Conservation (phyloP, 2,888 invertebrate genomes). For the Pristionchus mayeri region DNA sequence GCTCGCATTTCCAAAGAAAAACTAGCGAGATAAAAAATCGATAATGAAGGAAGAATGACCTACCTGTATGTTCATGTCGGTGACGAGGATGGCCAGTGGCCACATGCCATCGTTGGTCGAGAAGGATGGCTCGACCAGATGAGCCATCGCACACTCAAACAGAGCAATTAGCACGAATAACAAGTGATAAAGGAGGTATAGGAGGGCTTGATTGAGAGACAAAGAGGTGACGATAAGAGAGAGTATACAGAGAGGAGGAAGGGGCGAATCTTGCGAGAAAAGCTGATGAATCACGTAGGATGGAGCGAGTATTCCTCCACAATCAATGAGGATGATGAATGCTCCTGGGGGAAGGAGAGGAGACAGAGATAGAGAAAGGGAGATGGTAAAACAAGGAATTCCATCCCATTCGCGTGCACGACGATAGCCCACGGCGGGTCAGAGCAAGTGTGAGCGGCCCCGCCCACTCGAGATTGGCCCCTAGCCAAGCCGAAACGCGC, state of each 20-base stretch:
- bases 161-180: not conserved
- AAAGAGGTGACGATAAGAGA: not conserved
- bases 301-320: not conserved
- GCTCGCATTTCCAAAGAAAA: not conserved
- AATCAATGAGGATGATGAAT: constrained; percentile 13
- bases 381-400: not conserved
- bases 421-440: constrained; percentile 5
- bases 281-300: constrained; percentile 1
- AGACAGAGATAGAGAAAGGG: not conserved
- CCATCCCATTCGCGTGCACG: not conserved
- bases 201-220: not conserved
- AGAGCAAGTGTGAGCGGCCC: not conserved
- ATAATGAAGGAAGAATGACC: not conserved
- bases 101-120: constrained; percentile 71
- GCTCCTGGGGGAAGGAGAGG: not conserved
- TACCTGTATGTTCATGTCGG: constrained; percentile 70
- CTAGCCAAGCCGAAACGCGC: constrained; percentile 1
- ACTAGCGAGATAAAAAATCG: not conserved
- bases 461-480: constrained; percentile 12
- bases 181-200: not conserved
- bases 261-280: constrained; percentile 22
- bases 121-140: constrained; percentile 70
- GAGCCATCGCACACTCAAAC: constrained; percentile 64
- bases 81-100: constrained; percentile 72
- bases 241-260: not conserved